A percentile compares a stretch with the other conserved stretches of the same genome.
These are phyloP conservation scores for Peromyscus aztecus DNA, from an alignment of 2,797 vertebrate species.

Conservation along the genomic window DNA sequence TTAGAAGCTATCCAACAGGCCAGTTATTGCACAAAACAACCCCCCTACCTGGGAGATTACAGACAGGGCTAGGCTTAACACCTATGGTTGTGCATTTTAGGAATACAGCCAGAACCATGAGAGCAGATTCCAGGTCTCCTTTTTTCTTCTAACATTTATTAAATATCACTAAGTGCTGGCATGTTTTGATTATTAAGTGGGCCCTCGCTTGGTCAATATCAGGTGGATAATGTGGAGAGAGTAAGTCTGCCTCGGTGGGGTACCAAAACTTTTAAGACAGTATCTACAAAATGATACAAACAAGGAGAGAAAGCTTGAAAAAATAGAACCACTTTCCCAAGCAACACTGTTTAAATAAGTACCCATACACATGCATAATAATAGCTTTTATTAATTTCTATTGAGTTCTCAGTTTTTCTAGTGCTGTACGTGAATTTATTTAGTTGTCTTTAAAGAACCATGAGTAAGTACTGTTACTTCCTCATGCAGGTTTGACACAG, in stretches of 20 bases:
- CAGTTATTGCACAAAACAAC: background rate
- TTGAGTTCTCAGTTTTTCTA: background rate
- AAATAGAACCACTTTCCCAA: background rate
- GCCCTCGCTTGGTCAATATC: background rate
- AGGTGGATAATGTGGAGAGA: background rate
- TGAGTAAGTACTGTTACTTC: background rate
- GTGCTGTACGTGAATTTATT: background rate
- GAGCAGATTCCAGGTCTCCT: background rate
- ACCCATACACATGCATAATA: background rate
- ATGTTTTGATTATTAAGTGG: background rate
- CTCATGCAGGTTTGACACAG: background rate
- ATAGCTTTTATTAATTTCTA: constrained; percentile 22
- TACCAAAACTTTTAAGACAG: constrained; percentile 18
- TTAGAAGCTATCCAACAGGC: background rate
- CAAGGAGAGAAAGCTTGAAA: background rate
- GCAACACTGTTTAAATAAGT: constrained; percentile 3
- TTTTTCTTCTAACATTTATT: background rate
- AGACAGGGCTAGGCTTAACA: background rate
- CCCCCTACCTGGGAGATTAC: background rate
- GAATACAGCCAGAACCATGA: background rate
- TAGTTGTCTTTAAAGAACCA: constrained; percentile 16
- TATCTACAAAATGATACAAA: constrained; percentile 20
- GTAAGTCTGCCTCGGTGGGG: constrained; percentile 26
- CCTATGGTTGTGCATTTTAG: background rate
- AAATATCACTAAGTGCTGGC: background rate